Conservation (phyloP, 1,140 invertebrate genomes). For the Lutraria rhynchaena region DNA sequence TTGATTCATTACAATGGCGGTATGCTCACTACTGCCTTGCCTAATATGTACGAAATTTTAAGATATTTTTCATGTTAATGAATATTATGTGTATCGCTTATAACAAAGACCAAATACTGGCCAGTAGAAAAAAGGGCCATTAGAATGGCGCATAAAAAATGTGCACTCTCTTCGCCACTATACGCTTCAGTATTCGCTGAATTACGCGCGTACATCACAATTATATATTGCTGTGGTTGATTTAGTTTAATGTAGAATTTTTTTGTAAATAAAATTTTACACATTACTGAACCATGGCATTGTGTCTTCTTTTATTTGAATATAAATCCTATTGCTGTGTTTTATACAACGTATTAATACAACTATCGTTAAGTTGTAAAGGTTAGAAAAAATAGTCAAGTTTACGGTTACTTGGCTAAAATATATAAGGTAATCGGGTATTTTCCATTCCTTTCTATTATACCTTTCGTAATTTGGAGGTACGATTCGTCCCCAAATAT, state of each 20-base stretch:
- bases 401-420: too few species aligned
- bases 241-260: slow-evolving; percentile 49
- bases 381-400: too few species aligned
- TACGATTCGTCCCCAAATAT: too few species aligned
- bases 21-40: too few species aligned
- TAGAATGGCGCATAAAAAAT: not conserved
- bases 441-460: too few species aligned
- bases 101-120: not conserved
- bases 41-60: not conserved
- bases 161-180: not conserved
- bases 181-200: slow-evolving; percentile 12
- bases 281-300: slow-evolving; percentile 36
- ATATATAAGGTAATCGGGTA: too few species aligned
- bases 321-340: too few species aligned
- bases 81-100: not conserved
- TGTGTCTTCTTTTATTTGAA: not conserved
- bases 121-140: not conserved
- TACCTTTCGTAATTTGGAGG: too few species aligned
- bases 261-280: slow-evolving; percentile 57
- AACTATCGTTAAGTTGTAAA: too few species aligned
- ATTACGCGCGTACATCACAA: not conserved
- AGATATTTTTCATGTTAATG: slow-evolving; percentile 1
- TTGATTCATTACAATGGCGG: too few species aligned
- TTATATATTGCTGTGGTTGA: slow-evolving; percentile 45
- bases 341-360: too few species aligned